These are phyloP conservation scores for Tylochromis polylepis DNA, from an alignment of 2,113 vertebrate species.

Conservation along the genomic window DNA sequence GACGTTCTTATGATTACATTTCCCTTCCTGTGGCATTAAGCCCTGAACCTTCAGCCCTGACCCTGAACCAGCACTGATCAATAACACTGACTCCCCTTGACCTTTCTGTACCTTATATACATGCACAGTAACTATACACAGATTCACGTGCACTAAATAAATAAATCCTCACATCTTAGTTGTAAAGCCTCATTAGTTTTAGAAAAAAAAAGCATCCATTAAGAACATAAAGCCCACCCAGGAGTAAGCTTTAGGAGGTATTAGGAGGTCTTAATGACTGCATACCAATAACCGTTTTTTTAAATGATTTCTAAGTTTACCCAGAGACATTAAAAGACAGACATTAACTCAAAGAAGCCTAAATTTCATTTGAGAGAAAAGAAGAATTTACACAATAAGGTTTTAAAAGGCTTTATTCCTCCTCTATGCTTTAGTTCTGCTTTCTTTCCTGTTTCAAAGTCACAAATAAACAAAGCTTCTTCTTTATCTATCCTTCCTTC, in stretches of 20 bases:
- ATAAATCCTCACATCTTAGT: neutral
- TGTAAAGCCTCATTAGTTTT: neutral
- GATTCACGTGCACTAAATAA: neutral
- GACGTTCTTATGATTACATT: neutral
- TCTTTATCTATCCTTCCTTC: too few relatives aligned
- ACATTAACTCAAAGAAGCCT: neutral
- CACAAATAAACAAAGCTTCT: neutral
- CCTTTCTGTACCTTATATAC: neutral
- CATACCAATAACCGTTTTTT: neutral
- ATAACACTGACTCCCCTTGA: neutral
- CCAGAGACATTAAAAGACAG: neutral
- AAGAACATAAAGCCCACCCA: neutral
- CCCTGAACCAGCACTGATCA: neutral
- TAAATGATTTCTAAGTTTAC: neutral
- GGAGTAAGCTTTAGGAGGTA: neutral
- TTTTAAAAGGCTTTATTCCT: neutral
- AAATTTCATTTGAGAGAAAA: neutral
- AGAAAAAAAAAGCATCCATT: neutral
- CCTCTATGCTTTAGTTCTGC: neutral
- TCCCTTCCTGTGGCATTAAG: neutral
- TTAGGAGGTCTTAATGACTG: neutral
- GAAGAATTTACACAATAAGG: neutral
- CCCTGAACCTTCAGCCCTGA: neutral
- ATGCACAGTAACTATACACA: neutral
- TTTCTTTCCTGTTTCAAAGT: neutral